Evolutionary conservation across 2,888 invertebrate species (phyloP), one percentile per base, ranked within the genome.

Genomic region (Plusia festucae): DNA sequence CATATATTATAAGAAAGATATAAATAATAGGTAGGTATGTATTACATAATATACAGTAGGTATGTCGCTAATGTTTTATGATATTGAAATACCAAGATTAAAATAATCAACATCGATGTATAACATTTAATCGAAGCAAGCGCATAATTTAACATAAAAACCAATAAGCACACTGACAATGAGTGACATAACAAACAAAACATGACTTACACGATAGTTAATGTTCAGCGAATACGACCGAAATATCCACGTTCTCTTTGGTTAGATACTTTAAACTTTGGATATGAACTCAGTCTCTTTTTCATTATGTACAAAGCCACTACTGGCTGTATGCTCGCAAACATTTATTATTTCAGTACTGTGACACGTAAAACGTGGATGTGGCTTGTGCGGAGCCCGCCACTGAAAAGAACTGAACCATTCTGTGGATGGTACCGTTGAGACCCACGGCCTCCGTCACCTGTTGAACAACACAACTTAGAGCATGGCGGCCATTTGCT

Each of bases 401-500:
- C 90, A 96, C 94, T 88, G 96, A 96, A 95, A 96, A 96, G 95
- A 96, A 96, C 86, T 96, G 96, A 90, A 96, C 95, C 95, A 96
- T 94, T 93, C 96, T 95, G 94, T 95, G 95, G 89, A 96, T 95
- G 92, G 95, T 95, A 92, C 95, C 95, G 95, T 96, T 95, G 92
- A 94, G 95, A 92, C 95, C 95, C 91, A 95, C 95, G 90, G 95
- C 93, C 94, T 95, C 95, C 93, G 95, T 93, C 95, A 95, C 96
- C 96, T 96, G 96, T 93, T 94, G 95, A 95, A 95, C 94, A 95
- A 95, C 81, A 95, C 90, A 93, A 90, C 93, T 87, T 93, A 91
- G 81, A 92, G 88, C 90, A 91, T 84, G 85, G 88, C 90, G 85
- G 88, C 91, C 91, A 91, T 91, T 80, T 89, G 85, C 85, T 79